A percentile compares a stretch with the other conserved stretches of the same genome.
These are phyloP conservation scores for Sorex maritimensis DNA, from an alignment of 2,797 vertebrate species.

Conservation along the genomic window DNA sequence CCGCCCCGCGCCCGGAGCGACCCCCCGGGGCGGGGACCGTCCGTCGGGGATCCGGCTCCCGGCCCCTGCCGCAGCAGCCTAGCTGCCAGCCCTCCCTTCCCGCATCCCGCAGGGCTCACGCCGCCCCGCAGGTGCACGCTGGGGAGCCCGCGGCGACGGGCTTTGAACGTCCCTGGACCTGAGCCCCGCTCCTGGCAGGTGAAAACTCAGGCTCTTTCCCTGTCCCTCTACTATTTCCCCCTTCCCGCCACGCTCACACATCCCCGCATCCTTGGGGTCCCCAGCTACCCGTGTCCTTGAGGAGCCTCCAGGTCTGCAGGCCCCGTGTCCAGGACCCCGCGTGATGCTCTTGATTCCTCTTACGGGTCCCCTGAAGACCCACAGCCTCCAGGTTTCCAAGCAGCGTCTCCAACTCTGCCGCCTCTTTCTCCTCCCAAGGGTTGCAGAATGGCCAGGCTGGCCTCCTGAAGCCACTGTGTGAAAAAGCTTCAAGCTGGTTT, in stretches of 20 bases:
- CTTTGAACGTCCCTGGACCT: too few species aligned
- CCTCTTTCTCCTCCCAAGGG: background rate
- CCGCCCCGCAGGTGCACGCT: background rate
- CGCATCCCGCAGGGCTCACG: background rate
- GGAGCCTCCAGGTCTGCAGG: background rate
- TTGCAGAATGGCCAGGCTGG: background rate
- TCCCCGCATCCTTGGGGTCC: fast-evolving
- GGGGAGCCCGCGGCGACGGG: background rate
- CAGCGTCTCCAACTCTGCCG: background rate
- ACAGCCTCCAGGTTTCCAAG: background rate
- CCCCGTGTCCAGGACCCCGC: too few species aligned
- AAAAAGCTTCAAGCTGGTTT: background rate
- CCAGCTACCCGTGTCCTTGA: background rate
- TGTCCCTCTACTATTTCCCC: too few species aligned
- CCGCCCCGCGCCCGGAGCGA: too few species aligned
- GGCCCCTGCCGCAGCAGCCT: too few species aligned
- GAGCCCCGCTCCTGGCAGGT: background rate
- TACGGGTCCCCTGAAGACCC: too few species aligned
- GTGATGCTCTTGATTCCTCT: background rate
- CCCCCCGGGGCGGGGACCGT: too few species aligned
- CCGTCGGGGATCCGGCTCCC: too few species aligned
- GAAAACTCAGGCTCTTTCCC: background rate
- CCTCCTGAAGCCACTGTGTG: background rate
- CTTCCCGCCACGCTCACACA: fast-evolving
- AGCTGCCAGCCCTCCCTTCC: too few species aligned